Conservation (phyloP, 92 coral and sea anemone genomes). For the Plumapathes pennacea region DNA sequence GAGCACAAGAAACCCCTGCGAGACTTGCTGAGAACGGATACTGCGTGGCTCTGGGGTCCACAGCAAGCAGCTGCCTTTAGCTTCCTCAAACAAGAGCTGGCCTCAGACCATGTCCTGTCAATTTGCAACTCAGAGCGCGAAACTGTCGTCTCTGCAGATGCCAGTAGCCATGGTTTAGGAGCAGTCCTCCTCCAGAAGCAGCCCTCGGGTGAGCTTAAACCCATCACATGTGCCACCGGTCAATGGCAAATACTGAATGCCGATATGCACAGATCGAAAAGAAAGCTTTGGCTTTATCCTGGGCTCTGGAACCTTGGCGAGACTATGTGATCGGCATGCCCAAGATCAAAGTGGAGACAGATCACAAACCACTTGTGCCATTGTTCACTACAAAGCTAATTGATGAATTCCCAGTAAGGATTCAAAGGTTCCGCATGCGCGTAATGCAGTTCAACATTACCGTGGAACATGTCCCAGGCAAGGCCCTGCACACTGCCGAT, state of each 20-base stretch:
- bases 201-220: background rate
- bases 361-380: slow-evolving; percentile 44
- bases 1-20: slow-evolving; percentile 28
- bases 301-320: slow-evolving; percentile 14
- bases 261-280: slow-evolving; percentile 35
- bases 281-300: slow-evolving; percentile 29
- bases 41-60: slow-evolving; percentile 28
- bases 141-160: slow-evolving; percentile 31
- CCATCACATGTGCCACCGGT: background rate
- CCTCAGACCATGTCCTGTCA: slow-evolving; percentile 15
- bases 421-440: slow-evolving; percentile 33
- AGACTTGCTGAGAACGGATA: slow-evolving; percentile 31
- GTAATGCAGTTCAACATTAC: slow-evolving; percentile 18
- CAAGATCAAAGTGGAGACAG: slow-evolving; percentile 17
- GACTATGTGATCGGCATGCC: slow-evolving; percentile 26
- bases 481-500: slow-evolving; percentile 38
- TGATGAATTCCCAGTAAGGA: slow-evolving; percentile 24
- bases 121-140: slow-evolving; percentile 18
- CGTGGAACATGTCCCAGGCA: slow-evolving; percentile 27
- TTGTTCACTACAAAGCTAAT: slow-evolving; percentile 20
- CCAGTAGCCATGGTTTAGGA: slow-evolving; percentile 7
- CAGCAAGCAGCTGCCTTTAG: slow-evolving; percentile 23
- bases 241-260: slow-evolving; percentile 8
- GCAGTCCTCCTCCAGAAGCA: slow-evolving; percentile 11
- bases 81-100: slow-evolving; percentile 18